Evolutionary conservation across 2,797 vertebrate species (phyloP).

Genomic region (Chanos chanos): DNA sequence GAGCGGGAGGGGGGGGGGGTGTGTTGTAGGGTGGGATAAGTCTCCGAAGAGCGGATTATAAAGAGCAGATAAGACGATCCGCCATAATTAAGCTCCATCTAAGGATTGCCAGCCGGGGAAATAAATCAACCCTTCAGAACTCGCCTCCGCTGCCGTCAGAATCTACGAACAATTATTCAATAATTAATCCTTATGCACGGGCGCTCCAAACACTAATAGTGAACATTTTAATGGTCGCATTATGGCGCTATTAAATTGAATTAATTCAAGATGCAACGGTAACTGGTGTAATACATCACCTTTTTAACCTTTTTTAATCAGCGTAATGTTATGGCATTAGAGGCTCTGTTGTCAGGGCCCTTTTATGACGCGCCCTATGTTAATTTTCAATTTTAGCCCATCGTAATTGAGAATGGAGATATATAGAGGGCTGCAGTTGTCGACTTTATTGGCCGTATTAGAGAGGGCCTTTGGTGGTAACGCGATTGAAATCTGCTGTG

Average conservation of each 20-base stretch:
- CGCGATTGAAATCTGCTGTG: constrained; percentile 1
- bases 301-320: constrained; percentile 73
- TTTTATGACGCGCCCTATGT: constrained; percentile 56
- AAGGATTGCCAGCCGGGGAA: constrained; percentile 65
- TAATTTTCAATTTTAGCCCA: constrained; percentile 49
- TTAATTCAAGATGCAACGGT: constrained; percentile 76
- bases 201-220: constrained; percentile 81
- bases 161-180: constrained; percentile 88
- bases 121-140: constrained; percentile 82
- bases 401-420: constrained; percentile 51
- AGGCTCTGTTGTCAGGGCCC: constrained; percentile 61
- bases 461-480: constrained; percentile 22
- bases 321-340: constrained; percentile 71
- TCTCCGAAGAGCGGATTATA: constrained; percentile 63
- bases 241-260: constrained; percentile 79
- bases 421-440: constrained; percentile 47
- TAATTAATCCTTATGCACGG: constrained; percentile 89
- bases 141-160: constrained; percentile 68
- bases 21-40: constrained; percentile 37
- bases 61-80: constrained; percentile 75
- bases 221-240: constrained; percentile 70
- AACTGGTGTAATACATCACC: constrained; percentile 81
- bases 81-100: constrained; percentile 78
- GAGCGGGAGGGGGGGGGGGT: constrained; percentile 12
- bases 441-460: constrained; percentile 31